These are phyloP conservation scores for Aphis craccivora DNA, from an alignment of 1,140 invertebrate genomes.

Conservation along the genomic window DNA sequence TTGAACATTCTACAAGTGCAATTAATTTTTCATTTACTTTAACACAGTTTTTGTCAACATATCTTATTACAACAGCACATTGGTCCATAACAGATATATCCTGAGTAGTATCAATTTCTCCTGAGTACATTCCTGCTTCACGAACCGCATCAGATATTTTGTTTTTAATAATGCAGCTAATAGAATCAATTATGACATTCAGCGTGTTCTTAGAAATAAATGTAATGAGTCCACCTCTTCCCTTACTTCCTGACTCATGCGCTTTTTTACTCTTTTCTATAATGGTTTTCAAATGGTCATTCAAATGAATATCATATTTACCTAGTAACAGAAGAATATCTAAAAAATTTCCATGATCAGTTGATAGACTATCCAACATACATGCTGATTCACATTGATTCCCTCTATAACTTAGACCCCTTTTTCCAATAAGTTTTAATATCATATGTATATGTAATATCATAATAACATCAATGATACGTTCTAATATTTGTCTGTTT, in stretches of 20 bases:
- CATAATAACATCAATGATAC: constrained; percentile 19
- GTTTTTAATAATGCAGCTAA: neutral
- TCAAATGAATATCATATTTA: constrained; percentile 31
- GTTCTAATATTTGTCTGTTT: neutral
- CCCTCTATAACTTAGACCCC: constrained; percentile 17
- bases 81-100: constrained; percentile 59
- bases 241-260: neutral
- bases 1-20: constrained; percentile 51
- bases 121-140: constrained; percentile 58
- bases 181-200: neutral
- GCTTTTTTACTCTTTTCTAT: constrained; percentile 24
- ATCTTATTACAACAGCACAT: neutral
- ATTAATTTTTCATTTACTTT: constrained; percentile 57
- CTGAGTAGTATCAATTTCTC: constrained; percentile 60
- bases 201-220: neutral
- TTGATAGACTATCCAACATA: neutral
- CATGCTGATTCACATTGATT: neutral
- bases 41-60: constrained; percentile 39
- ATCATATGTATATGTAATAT: too few species aligned
- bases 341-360: constrained; percentile 13
- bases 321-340: constrained; percentile 32
- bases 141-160: constrained; percentile 14
- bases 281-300: constrained; percentile 20
- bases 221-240: neutral
- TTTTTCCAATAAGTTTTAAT: neutral